Evolutionary conservation across 2,113 vertebrate genomes (phyloP).

Genomic region (Peromyscus maniculatus): DNA sequence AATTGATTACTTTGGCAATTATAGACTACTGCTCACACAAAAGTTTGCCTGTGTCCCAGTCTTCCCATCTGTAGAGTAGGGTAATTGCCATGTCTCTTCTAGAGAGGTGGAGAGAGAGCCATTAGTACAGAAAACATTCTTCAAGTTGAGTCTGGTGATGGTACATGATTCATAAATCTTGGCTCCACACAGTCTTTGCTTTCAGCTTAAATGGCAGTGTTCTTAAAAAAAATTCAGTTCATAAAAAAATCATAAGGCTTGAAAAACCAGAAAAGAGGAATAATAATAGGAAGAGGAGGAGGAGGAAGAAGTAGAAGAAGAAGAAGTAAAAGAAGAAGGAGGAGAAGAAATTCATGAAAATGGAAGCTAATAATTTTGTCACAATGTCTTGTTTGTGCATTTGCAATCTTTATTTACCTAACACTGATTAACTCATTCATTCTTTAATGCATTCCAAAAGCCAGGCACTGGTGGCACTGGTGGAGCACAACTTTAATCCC

Average conservation of each 20-base stretch:
- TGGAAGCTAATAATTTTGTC: background rate
- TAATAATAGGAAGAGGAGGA: no score
- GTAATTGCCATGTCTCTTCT: background rate
- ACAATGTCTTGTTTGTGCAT: background rate
- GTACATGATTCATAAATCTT: background rate
- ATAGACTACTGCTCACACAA: background rate
- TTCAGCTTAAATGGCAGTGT: background rate
- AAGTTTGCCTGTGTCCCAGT: background rate
- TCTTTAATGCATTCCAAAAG: background rate
- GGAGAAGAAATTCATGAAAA: background rate
- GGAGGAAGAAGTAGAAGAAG: no score
- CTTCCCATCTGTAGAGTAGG: background rate
- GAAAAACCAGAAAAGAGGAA: background rate
- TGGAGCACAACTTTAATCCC: background rate
- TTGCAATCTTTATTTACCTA: background rate
- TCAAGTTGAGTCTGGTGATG: background rate
- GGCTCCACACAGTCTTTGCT: no score
- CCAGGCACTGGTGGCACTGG: fast-evolving
- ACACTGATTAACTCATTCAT: background rate
- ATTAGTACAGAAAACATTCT: background rate
- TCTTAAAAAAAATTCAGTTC: background rate
- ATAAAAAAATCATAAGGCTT: background rate
- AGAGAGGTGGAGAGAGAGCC: background rate
- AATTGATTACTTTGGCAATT: background rate
- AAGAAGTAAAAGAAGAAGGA: fast-evolving